Evolutionary conservation across 1,140 invertebrate species (phyloP).

Genomic region (Brachionus calyciflorus): DNA sequence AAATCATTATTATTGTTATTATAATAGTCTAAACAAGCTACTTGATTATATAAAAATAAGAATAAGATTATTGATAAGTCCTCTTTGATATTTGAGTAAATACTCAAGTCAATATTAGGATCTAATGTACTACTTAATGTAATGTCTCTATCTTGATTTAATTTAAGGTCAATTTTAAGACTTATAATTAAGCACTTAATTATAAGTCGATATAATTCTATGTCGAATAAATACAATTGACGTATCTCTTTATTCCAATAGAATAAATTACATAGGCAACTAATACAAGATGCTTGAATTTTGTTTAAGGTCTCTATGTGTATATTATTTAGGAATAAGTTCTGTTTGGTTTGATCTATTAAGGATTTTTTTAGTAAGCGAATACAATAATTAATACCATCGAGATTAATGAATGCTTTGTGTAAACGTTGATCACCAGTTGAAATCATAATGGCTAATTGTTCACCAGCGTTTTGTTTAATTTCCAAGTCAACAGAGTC

Average conservation of each 20-base stretch:
- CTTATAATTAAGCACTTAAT: conserved; percentile 14
- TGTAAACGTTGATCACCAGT: conserved; percentile 24
- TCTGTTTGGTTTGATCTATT: not conserved
- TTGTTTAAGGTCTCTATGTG: not conserved
- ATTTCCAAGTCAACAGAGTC: conserved; percentile 27
- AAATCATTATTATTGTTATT: not conserved
- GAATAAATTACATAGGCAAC: conserved; percentile 9
- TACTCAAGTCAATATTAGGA: not conserved
- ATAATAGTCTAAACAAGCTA: conserved; percentile 21
- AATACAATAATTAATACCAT: conserved; percentile 42
- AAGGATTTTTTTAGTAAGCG: not conserved
- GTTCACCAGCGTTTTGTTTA: conserved; percentile 34
- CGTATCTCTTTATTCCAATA: conserved; percentile 42
- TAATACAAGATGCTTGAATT: conserved; percentile 13
- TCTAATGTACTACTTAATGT: not conserved
- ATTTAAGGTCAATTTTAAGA: conserved; percentile 3
- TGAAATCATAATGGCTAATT: conserved; percentile 31
- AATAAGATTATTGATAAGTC: conserved; percentile 17
- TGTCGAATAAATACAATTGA: conserved; percentile 21
- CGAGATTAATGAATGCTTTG: conserved; percentile 30
- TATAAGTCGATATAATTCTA: conserved; percentile 10
- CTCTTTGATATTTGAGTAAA: conserved; percentile 4
- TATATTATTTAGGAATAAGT: not conserved
- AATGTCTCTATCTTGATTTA: conserved; percentile 20
- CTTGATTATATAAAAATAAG: conserved; percentile 22